A percentile compares a stretch with the other conserved stretches of the same genome.
phyloP scores from a whole-genome alignment of 2,888 invertebrate species.

The Escarpia spicata region DNA sequence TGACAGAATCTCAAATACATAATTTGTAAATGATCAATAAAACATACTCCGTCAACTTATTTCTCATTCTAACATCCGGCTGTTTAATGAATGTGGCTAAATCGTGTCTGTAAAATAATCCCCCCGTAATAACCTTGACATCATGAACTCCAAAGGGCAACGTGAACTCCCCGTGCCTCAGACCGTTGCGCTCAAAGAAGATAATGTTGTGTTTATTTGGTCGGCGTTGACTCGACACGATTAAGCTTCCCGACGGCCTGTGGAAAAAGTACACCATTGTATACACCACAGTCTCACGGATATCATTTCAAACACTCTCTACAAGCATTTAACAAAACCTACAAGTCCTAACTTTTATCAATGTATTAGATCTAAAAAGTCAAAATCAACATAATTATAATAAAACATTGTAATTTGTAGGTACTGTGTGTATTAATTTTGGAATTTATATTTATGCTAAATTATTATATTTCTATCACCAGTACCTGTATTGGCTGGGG shows the following conservation, averaged over 20 bases:
- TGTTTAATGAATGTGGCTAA: conserved; percentile 13
- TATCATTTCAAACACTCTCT: neutral
- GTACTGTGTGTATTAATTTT: too few species aligned
- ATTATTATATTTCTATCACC: too few species aligned
- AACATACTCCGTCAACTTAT: neutral
- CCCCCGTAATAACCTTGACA: conserved; percentile 59
- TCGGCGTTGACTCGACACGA: conserved; percentile 72
- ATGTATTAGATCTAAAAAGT: too few species aligned
- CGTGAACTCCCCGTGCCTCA: conserved; percentile 82
- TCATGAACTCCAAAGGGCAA: conserved; percentile 71
- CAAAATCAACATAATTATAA: too few species aligned
- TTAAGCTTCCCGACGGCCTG: conserved; percentile 83
- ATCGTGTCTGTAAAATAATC: neutral
- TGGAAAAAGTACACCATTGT: conserved; percentile 50
- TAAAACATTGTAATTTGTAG: too few species aligned
- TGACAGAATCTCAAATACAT: too few species aligned
- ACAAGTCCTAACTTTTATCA: too few species aligned
- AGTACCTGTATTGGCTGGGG: too few species aligned
- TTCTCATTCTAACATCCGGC: neutral
- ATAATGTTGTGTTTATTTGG: conserved; percentile 75
- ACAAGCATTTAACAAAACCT: too few species aligned
- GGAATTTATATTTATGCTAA: too few species aligned
- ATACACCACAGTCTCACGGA: neutral
- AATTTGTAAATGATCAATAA: too few species aligned
- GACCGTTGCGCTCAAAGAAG: conserved; percentile 91